A percentile compares a stretch with the other conserved stretches of the same genome.
phyloP scores from a whole-genome alignment of 1,140 invertebrate species.

The Phenacoccus solenopsis region DNA sequence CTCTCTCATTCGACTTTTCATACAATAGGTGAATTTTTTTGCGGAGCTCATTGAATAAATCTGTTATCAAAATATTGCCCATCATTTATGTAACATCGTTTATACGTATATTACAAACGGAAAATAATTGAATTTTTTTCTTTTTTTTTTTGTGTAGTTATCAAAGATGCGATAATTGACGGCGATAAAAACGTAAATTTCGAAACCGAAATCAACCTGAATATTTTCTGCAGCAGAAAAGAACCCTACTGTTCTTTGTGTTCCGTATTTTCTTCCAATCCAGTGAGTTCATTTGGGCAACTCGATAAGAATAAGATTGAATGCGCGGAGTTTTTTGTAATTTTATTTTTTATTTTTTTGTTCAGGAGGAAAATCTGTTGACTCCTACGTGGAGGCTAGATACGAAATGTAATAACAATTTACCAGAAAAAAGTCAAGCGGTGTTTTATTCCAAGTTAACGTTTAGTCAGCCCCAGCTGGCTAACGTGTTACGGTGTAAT shows the following conservation, averaged over 20 bases:
- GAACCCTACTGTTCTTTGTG: background rate
- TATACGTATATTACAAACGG: too few relatives aligned
- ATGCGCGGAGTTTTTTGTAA: background rate
- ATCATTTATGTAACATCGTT: too few relatives aligned
- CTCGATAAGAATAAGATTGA: background rate
- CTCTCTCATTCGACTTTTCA: too few relatives aligned
- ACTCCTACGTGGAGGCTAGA: background rate
- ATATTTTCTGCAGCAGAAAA: background rate
- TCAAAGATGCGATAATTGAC: background rate
- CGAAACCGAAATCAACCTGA: background rate
- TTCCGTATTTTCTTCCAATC: background rate
- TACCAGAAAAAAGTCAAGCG: background rate
- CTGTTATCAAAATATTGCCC: too few relatives aligned
- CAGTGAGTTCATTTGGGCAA: background rate
- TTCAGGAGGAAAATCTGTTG: background rate
- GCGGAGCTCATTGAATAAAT: too few relatives aligned
- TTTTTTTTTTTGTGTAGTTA: background rate
- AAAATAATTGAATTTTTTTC: too few relatives aligned
- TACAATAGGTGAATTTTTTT: too few relatives aligned
- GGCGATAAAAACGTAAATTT: background rate
- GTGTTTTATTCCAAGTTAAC: constrained; percentile 4
- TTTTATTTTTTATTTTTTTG: background rate
- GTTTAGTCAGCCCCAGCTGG: background rate
- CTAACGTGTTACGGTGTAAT: background rate
- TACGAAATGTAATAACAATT: background rate